Conservation (phyloP, 2,113 vertebrate genomes). For the Heptranchias perlo region DNA sequence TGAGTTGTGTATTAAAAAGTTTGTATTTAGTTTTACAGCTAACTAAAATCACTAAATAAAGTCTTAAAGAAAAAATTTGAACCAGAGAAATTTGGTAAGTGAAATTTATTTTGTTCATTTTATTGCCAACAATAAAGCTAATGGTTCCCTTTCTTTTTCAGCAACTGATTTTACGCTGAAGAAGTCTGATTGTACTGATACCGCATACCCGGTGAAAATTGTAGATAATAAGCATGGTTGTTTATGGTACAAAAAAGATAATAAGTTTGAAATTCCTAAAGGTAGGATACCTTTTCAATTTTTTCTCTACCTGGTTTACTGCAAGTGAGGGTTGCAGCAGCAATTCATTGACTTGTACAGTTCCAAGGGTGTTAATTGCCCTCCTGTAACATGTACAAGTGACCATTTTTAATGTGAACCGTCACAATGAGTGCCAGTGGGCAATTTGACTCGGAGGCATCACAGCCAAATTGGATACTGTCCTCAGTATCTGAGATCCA, state of each 20-base stretch:
- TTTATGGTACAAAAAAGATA: constrained; percentile 95
- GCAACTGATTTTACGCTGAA: constrained; percentile 88
- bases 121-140: background rate
- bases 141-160: constrained; percentile 45
- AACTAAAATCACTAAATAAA: background rate
- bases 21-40: background rate
- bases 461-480: background rate
- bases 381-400: background rate
- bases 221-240: constrained; percentile 70
- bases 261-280: constrained; percentile 96
- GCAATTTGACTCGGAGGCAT: background rate
- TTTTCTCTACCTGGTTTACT: background rate
- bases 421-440: background rate
- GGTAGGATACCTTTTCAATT: constrained; percentile 56
- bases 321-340: background rate
- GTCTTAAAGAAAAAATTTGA: background rate
- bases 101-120: background rate
- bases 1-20: constrained; percentile 52
- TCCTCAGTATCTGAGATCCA: background rate
- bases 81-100: background rate
- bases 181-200: constrained; percentile 77
- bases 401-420: background rate
- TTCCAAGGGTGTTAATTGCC: background rate
- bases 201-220: constrained; percentile 76
- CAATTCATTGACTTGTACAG: background rate